Conservation (phyloP, 2,888 invertebrate species). For the Pristionchus mayeri region DNA sequence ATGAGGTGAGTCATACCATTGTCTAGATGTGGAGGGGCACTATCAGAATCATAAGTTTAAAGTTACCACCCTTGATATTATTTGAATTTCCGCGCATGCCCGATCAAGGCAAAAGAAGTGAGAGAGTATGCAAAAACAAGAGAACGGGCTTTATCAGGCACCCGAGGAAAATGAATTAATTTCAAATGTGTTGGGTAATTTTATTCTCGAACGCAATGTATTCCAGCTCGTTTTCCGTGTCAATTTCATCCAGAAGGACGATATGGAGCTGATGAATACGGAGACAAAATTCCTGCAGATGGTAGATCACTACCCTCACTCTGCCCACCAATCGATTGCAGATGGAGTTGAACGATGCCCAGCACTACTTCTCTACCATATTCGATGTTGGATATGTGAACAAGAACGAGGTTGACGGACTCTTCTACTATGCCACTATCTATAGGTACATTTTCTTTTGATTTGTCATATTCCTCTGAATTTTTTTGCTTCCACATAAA, state of each 20-base stretch:
- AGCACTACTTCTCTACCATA: conserved; percentile 29
- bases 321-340: not conserved
- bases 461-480: not conserved
- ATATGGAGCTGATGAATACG: not conserved
- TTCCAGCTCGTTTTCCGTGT: conserved; percentile 23
- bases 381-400: conserved; percentile 40
- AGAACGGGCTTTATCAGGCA: no score
- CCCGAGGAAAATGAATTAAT: no score
- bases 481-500: not conserved
- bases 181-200: not conserved
- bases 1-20: conserved; percentile 36
- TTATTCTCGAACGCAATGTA: not conserved
- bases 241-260: conserved; percentile 35
- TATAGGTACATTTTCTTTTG: conserved; percentile 17
- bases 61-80: no score
- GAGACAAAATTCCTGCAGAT: conserved; percentile 42
- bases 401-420: conserved; percentile 7
- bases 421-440: conserved; percentile 25
- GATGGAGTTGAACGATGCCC: conserved; percentile 26
- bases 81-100: no score
- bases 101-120: no score
- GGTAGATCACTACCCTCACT: not conserved
- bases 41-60: no score
- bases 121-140: no score
- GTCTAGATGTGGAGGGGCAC: no score